These are phyloP conservation scores for Diarsia rubi DNA, from an alignment of 2,888 invertebrate species.

Conservation along the genomic window DNA sequence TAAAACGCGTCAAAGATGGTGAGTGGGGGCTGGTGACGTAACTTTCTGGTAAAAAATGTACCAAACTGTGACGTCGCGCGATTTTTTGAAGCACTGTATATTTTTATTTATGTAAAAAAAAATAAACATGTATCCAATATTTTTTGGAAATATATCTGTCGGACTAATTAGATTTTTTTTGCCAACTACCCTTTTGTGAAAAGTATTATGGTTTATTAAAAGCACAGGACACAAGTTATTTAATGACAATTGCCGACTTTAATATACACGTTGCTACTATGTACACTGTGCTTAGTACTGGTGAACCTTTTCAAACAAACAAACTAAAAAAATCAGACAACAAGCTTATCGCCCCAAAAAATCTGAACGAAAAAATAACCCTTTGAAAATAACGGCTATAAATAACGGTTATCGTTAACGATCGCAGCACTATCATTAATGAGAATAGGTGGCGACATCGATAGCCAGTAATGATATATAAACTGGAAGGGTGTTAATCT, in stretches of 20 bases:
- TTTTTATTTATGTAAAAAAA: too few species aligned
- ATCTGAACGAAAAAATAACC: conserved; percentile 41
- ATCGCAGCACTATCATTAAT: conserved; percentile 64
- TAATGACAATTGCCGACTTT: neutral
- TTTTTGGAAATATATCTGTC: too few species aligned
- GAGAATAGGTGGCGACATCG: conserved; percentile 66
- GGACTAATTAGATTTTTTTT: too few species aligned
- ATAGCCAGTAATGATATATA: conserved; percentile 69
- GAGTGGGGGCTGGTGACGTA: too few species aligned
- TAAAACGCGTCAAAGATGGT: too few species aligned
- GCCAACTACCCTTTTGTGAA: too few species aligned
- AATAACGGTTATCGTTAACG: conserved; percentile 57
- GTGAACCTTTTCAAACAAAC: neutral
- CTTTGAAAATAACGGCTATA: conserved; percentile 51
- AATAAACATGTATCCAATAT: too few species aligned
- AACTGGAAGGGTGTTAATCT: conserved; percentile 66
- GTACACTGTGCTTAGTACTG: neutral
- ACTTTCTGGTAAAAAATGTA: too few species aligned
- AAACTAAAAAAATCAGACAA: neutral
- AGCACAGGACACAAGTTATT: neutral
- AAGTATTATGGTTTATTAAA: neutral
- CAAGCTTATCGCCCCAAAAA: conserved; percentile 1
- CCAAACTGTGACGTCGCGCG: too few species aligned
- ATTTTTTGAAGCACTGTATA: too few species aligned
- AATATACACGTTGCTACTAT: neutral